Base-by-base conservation (phyloP, 2,113 vertebrate genomes). In the Tenrec ecaudatus region DNA sequence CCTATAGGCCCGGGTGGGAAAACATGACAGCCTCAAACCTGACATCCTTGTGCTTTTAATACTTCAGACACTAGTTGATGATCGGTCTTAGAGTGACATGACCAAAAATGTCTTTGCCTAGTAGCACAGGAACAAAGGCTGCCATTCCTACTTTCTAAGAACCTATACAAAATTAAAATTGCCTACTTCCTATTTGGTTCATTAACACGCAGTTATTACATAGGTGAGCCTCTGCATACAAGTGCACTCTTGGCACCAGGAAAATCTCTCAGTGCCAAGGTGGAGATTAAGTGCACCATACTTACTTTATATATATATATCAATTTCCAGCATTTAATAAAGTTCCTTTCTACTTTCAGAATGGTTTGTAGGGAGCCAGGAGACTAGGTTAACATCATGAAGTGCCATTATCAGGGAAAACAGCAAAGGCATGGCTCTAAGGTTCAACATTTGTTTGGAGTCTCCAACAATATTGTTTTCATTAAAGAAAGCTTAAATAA, bases 401-500 rank as follows among this genome's bases (percentile, higher is more conserved):
- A 96, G 76, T 79, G 95, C 76, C 85, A 88, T 60, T 81, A 75
- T 93, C 85, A 66, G 93, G 88, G 95, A 95, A 96, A 73, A 19
- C 25, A 79, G 77, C 25, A 71, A 71, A 81, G 25, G 19, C 19
- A 89, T 60, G 86, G 90, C 92, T 96, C 73, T 85, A 94, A 95
- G 92, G 92, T 82, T 96, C 76, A 33, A 78, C 88, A 95, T 96
- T 97, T 96, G 90, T 93, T 97, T 95, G 90, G 97, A 95, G 88
- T 95, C 96, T 36, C 92, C 87, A 82, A 93, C 95, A 98, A 96
- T 93, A 92, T 82, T 97, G 96, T 97, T 98, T 98, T 98, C 96
- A 98, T 98, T 98, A 97, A 27, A 93, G 86, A 81, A 94, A 96
- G 96, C 92, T 96, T 97, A 96, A 97, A 96, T 97, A 97, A 95